Base-by-base conservation (phyloP, 2,797 vertebrate species). In the Gymnothorax reevesii region DNA sequence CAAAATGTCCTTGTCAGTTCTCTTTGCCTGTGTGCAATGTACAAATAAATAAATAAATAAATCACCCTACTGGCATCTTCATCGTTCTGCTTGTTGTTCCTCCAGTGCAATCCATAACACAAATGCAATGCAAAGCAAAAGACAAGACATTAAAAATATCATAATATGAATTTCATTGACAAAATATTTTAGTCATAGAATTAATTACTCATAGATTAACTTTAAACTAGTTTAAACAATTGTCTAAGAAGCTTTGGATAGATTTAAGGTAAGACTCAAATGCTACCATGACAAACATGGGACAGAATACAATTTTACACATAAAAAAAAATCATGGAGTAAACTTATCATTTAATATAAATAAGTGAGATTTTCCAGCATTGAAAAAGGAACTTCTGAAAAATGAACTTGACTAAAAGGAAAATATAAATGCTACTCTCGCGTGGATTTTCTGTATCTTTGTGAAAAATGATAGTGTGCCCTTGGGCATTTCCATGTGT, bases 261-360 rank as follows among this genome's bases (percentile, higher is more conserved):
- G 49, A 80, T 55, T 22, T 80, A 9, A 80, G 55, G 55, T 80
- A 7, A 80, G n/a, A 55, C 77, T 55, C 55, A 2, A 49, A 52
- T 52, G 8, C 7, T 54, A 79, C 42, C 75, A 54, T 79, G 75
- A 52, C 75, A 33, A 49, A 55, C 77, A n/a, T 80, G 49, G 77
- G 52, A 80, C 9, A 12, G 77, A 55, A 55, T 54, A 55, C 55
- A 2, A 54, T n/a, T 80, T 80, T 80, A 55, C 73, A 77, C 42
- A 42, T 42, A 7, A 20, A 52, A 79, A 49, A 79, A 52, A 79
- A 33, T 77, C 73, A 17, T 52, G 33, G 15, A 49, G 20, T 22
- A 55, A 80, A 80, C 17, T 20, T 80, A 80, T 80, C 77, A 55
- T 80, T 54, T 54, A 52, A 80, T 80, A 54, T 80, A 80, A 80